phyloP scores from a whole-genome alignment of 2,888 invertebrate genomes.

The Petrophora chlorosata region DNA sequence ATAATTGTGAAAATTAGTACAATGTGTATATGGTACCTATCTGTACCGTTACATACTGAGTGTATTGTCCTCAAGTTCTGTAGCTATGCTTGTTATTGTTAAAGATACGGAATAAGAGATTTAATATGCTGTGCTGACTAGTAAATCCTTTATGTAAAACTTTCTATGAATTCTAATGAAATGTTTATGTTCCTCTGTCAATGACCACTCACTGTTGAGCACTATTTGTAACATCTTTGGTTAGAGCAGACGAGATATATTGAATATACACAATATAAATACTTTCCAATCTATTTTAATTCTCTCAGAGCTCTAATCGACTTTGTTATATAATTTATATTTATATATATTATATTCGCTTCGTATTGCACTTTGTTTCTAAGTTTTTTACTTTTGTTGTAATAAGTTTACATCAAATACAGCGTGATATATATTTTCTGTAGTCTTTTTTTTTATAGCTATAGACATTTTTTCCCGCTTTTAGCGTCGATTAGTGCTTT shows the following conservation, averaged over 20 bases:
- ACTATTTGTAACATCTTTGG: too few relatives aligned
- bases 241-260: constrained; percentile 7
- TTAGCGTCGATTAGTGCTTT: constrained; percentile 72
- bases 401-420: constrained; percentile 75
- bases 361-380: constrained; percentile 65
- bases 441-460: constrained; percentile 62
- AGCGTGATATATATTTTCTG: constrained; percentile 71
- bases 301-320: constrained; percentile 36
- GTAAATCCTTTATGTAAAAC: constrained; percentile 4
- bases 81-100: too few relatives aligned
- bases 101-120: too few relatives aligned
- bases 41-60: too few relatives aligned
- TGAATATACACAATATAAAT: neutral
- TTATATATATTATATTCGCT: constrained; percentile 46
- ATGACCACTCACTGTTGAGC: too few relatives aligned
- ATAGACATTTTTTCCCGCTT: constrained; percentile 62
- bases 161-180: neutral
- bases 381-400: constrained; percentile 68
- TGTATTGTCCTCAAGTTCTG: too few relatives aligned
- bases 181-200: constrained; percentile 12
- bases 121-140: too few relatives aligned
- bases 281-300: constrained; percentile 11
- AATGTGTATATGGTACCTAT: constrained; percentile 44
- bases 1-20: constrained; percentile 46
- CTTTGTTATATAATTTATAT: constrained; percentile 14